These are phyloP conservation scores for Lytechinus pictus DNA, from an alignment of 35 echinoderm and acorn worm genomes.

Conservation along the genomic window DNA sequence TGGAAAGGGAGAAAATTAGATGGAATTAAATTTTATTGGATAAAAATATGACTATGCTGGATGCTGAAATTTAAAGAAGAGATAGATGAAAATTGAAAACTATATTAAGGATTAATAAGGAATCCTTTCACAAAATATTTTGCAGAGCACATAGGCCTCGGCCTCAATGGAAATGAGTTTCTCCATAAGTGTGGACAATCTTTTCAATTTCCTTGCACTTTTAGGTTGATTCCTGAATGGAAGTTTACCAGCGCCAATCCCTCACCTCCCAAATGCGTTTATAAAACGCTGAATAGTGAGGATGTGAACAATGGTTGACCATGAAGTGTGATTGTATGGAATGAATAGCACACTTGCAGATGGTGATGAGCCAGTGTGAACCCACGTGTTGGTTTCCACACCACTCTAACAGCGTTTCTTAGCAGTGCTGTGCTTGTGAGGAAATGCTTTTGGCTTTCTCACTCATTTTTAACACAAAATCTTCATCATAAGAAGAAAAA, in stretches of 20 bases:
- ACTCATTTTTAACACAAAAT: not conserved
- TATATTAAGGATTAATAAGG: too few relatives aligned
- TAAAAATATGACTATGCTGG: too few relatives aligned
- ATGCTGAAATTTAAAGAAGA: too few relatives aligned
- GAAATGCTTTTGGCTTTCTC: constrained; percentile 2
- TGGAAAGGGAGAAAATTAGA: too few relatives aligned
- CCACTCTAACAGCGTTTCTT: not conserved
- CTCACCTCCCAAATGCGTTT: not conserved
- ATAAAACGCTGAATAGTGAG: not conserved
- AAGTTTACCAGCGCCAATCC: not conserved
- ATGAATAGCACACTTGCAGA: not conserved
- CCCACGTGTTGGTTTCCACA: not conserved
- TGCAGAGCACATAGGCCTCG: too few relatives aligned
- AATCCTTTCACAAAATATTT: too few relatives aligned
- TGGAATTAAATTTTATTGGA: too few relatives aligned
- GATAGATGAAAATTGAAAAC: too few relatives aligned
- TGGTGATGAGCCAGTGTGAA: not conserved
- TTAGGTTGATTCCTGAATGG: not conserved
- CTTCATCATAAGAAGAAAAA: too few relatives aligned
- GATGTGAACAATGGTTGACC: constrained; percentile 2
- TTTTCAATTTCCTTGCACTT: not conserved
- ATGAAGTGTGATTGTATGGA: not conserved
- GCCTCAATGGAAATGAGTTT: not conserved
- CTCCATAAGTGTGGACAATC: not conserved
- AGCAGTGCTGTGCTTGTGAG: not conserved